Evolutionary conservation across 2,113 vertebrate species (phyloP), one percentile per base, ranked within the genome.

Genomic region (Myrmophylax atrothorax): DNA sequence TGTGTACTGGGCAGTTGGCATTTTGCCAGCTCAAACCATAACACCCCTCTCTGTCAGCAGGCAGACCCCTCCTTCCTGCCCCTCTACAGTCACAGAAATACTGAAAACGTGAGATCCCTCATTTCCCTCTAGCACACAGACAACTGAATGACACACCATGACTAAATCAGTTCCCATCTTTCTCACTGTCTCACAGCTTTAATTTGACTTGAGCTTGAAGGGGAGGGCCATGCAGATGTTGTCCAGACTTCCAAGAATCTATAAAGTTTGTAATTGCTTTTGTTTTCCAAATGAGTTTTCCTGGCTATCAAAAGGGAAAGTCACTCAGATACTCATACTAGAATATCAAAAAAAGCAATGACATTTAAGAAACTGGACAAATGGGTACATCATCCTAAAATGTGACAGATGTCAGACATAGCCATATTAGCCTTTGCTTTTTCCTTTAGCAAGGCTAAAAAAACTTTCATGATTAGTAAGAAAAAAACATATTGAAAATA

Each of bases 331-430:
- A 29, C 29, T 50, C 12, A 70, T 44, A 58, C 3, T 11, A 77
- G 38, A 79, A 60, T 80, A 42, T 78, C 31, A 76, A 79, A 96
- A 94, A 60, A 84, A 86, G 38, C 4, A 1, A 33, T 56, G 59
- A 60, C 18, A 94, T 90, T 95, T 69, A 93, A 96, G 84, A 94
- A 93, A 92, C 50, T 50, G 80, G 92, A 77, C 19, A 91, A 86
- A 47, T 29, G 87, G 29, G 14, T 81, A 33, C 19, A 29, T 87
- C 52, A 87, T 83, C 67, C 35, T 92, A 47, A 92, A 50, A 85
- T 66, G 49, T 87, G 59, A 69, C 37, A 93, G 67, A 84, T 6
- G 7, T 11, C 42, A 77, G 85, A 95, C 53, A 67, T 49, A 47
- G 6, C 22, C 53, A 72, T 19, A 52, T 46, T 40, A 74, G 62